Percentiles rank a stretch among this genome's conserved stretches.
These are phyloP conservation scores for Agrypnus murinus DNA, from an alignment of 2,888 invertebrate genomes.

Conservation along the genomic window DNA sequence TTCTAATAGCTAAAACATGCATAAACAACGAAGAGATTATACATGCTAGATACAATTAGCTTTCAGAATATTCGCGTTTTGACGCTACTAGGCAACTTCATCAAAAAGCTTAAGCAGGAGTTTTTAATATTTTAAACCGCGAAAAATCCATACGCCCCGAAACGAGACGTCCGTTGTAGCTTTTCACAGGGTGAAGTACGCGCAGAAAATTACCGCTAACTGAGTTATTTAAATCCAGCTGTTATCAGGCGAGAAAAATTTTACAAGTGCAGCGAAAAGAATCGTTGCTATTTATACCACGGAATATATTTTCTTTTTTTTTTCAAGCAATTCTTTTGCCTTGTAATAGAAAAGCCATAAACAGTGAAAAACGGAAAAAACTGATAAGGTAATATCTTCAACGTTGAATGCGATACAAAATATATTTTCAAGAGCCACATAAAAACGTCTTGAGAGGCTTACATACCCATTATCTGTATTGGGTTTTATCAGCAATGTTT, in stretches of 20 bases:
- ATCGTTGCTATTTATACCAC: no score
- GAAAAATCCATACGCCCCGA: slow-evolving; percentile 34
- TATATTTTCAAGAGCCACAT: slow-evolving; percentile 37
- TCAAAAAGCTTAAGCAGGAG: slow-evolving; percentile 19
- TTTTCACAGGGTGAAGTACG: no score
- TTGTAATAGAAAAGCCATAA: no score
- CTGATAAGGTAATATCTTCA: slow-evolving; percentile 32
- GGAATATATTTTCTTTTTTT: no score
- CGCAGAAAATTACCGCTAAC: slow-evolving; percentile 34
- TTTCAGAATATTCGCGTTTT: slow-evolving; percentile 12
- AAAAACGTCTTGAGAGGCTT: slow-evolving; percentile 42
- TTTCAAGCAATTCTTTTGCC: no score
- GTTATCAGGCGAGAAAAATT: neutral
- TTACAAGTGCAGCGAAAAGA: no score
- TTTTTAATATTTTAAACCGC: slow-evolving; percentile 37
- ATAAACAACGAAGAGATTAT: neutral
- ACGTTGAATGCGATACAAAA: slow-evolving; percentile 28
- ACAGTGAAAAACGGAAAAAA: neutral
- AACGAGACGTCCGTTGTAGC: slow-evolving; percentile 3
- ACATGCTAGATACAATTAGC: slow-evolving; percentile 1
- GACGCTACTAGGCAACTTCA: slow-evolving; percentile 5
- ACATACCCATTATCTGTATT: slow-evolving; percentile 43
- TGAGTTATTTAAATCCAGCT: slow-evolving; percentile 34
- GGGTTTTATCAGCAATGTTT: slow-evolving; percentile 43
- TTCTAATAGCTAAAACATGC: slow-evolving; percentile 9